phyloP scores from a whole-genome alignment of 2,797 vertebrate species.

The Xerus rutilus region DNA sequence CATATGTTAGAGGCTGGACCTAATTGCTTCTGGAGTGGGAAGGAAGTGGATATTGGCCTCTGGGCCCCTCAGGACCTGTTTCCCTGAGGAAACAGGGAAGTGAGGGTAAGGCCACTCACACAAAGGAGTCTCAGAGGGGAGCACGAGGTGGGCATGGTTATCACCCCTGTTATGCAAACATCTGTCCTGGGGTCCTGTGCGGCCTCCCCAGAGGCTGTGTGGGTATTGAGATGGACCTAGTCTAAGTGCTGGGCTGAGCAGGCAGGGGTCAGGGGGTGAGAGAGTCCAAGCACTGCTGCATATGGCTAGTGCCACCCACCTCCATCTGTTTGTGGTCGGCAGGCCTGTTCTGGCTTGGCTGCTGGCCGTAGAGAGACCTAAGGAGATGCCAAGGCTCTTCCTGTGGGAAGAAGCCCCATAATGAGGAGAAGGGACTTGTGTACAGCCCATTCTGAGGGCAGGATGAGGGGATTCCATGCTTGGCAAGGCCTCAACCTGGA shows the following conservation, averaged over 20 bases:
- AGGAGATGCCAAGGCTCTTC: background rate
- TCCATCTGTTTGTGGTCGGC: background rate
- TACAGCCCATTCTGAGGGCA: background rate
- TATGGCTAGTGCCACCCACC: background rate
- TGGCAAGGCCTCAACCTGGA: background rate
- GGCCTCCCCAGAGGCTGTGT: background rate
- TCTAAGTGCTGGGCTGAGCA: background rate
- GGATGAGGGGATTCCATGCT: background rate
- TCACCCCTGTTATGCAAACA: background rate
- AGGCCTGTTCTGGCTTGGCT: background rate
- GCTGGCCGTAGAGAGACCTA: too few species aligned
- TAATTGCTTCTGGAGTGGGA: background rate
- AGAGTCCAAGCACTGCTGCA: background rate
- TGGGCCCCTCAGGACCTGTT: background rate
- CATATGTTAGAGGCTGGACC: background rate
- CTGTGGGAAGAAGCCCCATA: background rate
- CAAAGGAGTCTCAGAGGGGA: background rate
- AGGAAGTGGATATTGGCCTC: too few species aligned
- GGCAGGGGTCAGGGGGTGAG: background rate
- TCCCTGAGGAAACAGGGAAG: background rate
- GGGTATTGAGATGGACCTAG: background rate
- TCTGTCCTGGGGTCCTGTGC: background rate
- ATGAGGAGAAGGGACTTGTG: background rate
- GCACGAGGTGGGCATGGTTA: fast-evolving
- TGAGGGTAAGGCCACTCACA: too few species aligned